Conservation (phyloP, 2,888 invertebrate species). For the Allophyes oxyacanthae region DNA sequence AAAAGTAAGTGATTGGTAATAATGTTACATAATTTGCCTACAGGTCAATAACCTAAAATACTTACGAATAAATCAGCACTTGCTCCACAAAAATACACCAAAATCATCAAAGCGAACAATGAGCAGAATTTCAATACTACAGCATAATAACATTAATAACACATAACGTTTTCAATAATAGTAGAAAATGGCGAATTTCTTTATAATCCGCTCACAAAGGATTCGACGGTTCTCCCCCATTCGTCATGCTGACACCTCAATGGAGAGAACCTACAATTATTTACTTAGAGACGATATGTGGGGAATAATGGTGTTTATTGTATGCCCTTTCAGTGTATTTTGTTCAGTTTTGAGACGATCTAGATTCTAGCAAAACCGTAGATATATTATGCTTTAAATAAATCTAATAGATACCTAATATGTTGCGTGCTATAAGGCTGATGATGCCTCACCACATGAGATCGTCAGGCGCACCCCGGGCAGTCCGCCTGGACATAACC, state of each 20-base stretch:
- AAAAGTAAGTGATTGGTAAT: too few species aligned
- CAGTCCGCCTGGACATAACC: too few species aligned
- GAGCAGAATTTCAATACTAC: constrained; percentile 42
- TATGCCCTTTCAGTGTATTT: constrained; percentile 18
- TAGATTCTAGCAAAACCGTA: not conserved
- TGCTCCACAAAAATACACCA: constrained; percentile 7
- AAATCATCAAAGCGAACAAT: constrained; percentile 31
- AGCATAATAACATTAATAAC: constrained; percentile 40
- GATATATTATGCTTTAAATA: too few species aligned
- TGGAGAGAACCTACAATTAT: constrained; percentile 65
- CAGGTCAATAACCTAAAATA: too few species aligned
- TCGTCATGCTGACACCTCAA: constrained; percentile 76
- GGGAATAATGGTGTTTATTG: constrained; percentile 32
- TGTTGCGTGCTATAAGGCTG: too few species aligned
- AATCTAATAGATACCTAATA: too few species aligned
- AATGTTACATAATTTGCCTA: too few species aligned
- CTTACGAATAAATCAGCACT: too few species aligned
- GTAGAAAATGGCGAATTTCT: constrained; percentile 45
- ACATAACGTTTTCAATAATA: constrained; percentile 48
- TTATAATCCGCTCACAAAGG: constrained; percentile 53
- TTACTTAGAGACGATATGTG: constrained; percentile 59
- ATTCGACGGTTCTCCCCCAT: constrained; percentile 54
- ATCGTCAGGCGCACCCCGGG: too few species aligned
- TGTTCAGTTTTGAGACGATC: not conserved
- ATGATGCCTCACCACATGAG: too few species aligned